Evolutionary conservation across 2,888 invertebrate species (phyloP), one percentile per base, ranked within the genome.

Genomic region (Harpagoxenus sublaevis): DNA sequence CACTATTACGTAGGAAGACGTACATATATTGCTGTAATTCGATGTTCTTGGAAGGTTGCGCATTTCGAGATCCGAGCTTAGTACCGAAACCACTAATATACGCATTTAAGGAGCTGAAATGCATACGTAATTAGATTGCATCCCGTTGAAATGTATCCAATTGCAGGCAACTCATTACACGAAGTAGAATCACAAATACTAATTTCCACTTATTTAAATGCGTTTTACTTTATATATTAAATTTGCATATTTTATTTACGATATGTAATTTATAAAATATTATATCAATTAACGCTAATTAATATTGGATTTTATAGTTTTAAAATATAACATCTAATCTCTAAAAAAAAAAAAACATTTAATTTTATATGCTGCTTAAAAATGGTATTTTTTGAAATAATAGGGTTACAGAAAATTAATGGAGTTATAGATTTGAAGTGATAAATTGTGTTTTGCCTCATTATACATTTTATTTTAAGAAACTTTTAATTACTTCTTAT

Each of bases 131-230:
- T 45, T 63, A 68, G 53, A 77, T 51, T 45, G 78, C n/a, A 48
- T 83, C 73, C 3, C 31, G 28, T 10, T 53, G 53, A 42, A 51
- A 79, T 65, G 48, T 77, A 71, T 84, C 75, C 74, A 83, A 89
- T 88, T 86, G 63, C 70, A 55, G 75, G 31, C 83, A 82, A 85
- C 84, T 88, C 86, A 84, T 89, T 89, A 88, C 65, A 75, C 79
- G 83, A 65, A 73, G 42, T 60, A 51, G 74, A 74, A 55, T n/a
- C 55, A 71, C 75, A 71, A 88, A 83, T 83, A 74, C 81, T 79
- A 48, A 15, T 62, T 87, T 89, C 77, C 78, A 87, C 85, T 88
- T 83, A 83, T 78, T 83, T 15, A 63, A 66, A 45, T 68, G 63
- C n/a, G 28, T 70, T 70, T 70, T 57, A 83, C 79, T 71, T 71